Evolutionary conservation across 1,140 invertebrate genomes (phyloP).

Genomic region (Diabrotica undecimpunctata): DNA sequence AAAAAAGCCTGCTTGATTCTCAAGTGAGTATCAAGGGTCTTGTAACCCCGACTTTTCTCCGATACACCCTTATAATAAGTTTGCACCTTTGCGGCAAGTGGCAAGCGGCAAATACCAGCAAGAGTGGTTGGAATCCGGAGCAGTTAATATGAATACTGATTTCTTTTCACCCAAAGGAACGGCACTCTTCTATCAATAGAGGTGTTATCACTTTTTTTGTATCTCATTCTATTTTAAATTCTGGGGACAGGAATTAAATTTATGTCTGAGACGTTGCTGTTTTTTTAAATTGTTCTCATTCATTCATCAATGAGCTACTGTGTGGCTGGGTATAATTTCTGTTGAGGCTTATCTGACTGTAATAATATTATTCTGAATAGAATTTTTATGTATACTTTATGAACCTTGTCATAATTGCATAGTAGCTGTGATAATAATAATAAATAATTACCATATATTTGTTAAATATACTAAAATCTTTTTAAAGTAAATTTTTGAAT

Average conservation of each 20-base stretch:
- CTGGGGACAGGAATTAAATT: conserved; percentile 20
- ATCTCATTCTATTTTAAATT: conserved; percentile 21
- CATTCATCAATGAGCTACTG: not conserved
- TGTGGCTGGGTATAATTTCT: too few species aligned
- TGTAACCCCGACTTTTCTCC: conserved; percentile 38
- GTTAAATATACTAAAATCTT: too few species aligned
- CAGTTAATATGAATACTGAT: conserved; percentile 41
- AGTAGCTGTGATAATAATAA: too few species aligned
- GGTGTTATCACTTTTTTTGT: conserved; percentile 28
- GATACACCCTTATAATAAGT: conserved; percentile 42
- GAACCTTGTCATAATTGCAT: too few species aligned
- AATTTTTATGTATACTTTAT: too few species aligned
- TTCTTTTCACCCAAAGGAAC: conserved; percentile 30
- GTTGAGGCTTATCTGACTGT: too few species aligned
- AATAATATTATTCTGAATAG: too few species aligned
- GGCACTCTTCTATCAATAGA: conserved; percentile 23
- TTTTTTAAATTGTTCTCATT: conserved; percentile 17
- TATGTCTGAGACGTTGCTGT: conserved; percentile 17
- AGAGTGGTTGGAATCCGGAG: conserved; percentile 30
- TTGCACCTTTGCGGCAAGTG: conserved; percentile 36
- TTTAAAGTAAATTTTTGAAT: too few species aligned
- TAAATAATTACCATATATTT: too few species aligned
- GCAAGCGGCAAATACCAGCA: conserved; percentile 2
- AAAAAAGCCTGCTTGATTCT: conserved; percentile 1
- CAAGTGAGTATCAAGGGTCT: conserved; percentile 39